phyloP scores from a whole-genome alignment of 2,888 invertebrate genomes.

The Julus scandinavius region DNA sequence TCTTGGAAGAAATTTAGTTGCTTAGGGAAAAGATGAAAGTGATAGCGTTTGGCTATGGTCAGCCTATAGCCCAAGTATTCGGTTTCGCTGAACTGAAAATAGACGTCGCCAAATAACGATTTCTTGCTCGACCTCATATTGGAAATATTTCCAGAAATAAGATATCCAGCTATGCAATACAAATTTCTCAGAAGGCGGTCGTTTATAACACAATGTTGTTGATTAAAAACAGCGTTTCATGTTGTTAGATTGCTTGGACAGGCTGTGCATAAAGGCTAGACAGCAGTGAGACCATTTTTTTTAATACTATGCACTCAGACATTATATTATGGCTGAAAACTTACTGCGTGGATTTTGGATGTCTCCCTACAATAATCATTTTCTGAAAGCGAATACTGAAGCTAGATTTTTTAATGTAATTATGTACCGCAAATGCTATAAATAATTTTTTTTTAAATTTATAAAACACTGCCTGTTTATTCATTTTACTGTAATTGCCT shows the following conservation, averaged over 20 bases:
- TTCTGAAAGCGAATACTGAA: too few relatives aligned
- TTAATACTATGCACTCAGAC: too few relatives aligned
- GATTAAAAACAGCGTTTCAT: not conserved
- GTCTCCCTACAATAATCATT: too few relatives aligned
- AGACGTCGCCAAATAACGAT: not conserved
- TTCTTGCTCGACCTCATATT: constrained; percentile 27
- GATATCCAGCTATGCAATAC: not conserved
- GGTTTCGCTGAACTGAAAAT: constrained; percentile 12
- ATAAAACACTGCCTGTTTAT: too few relatives aligned
- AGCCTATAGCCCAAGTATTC: not conserved
- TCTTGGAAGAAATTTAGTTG: not conserved
- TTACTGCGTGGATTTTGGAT: too few relatives aligned
- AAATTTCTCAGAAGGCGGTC: not conserved
- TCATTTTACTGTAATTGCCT: too few relatives aligned
- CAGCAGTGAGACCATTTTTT: not conserved
- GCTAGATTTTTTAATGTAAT: too few relatives aligned
- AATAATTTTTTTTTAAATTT: too few relatives aligned
- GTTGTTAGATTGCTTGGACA: not conserved
- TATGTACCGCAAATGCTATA: too few relatives aligned
- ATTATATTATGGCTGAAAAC: too few relatives aligned
- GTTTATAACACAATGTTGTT: not conserved
- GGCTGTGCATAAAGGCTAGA: not conserved
- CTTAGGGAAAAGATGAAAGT: not conserved
- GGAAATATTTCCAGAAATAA: constrained; percentile 27
- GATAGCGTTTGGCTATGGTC: constrained; percentile 8